Evolutionary conservation across 2,888 invertebrate genomes (phyloP).

Genomic region (Noctua pronuba): DNA sequence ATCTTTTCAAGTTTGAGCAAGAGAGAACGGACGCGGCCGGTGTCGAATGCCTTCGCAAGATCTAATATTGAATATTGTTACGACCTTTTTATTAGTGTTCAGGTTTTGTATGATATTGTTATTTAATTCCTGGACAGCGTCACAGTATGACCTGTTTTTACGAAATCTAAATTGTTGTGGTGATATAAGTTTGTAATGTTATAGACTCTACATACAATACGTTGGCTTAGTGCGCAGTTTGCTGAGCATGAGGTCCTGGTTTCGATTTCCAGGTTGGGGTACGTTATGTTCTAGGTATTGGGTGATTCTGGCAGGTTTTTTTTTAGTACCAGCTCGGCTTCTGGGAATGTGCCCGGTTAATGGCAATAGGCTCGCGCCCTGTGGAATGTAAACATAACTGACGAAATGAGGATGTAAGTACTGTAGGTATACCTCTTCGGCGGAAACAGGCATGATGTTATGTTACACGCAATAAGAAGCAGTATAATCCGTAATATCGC

Average conservation of each 20-base stretch:
- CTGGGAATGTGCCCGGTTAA: not conserved
- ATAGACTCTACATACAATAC: not conserved
- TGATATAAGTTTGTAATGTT: too few species aligned
- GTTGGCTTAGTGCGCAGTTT: not conserved
- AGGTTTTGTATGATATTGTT: too few species aligned
- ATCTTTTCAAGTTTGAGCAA: too few species aligned
- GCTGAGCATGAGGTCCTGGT: too few species aligned
- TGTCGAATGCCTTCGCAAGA: too few species aligned
- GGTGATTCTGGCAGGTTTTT: not conserved
- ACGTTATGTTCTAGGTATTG: not conserved
- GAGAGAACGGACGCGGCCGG: too few species aligned
- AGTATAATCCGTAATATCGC: not conserved
- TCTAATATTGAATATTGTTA: too few species aligned
- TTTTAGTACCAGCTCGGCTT: not conserved
- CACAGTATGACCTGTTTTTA: too few species aligned
- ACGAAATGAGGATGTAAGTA: not conserved
- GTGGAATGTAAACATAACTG: not conserved
- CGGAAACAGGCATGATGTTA: not conserved
- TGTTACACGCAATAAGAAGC: not conserved
- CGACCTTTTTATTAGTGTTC: too few species aligned
- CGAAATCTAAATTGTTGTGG: too few species aligned
- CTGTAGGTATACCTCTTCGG: not conserved
- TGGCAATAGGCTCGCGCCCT: not conserved
- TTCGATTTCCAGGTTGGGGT: not conserved
- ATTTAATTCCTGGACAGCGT: too few species aligned